These are phyloP conservation scores for Sylvia atricapilla DNA, from an alignment of 2,113 vertebrate genomes.

Conservation along the genomic window DNA sequence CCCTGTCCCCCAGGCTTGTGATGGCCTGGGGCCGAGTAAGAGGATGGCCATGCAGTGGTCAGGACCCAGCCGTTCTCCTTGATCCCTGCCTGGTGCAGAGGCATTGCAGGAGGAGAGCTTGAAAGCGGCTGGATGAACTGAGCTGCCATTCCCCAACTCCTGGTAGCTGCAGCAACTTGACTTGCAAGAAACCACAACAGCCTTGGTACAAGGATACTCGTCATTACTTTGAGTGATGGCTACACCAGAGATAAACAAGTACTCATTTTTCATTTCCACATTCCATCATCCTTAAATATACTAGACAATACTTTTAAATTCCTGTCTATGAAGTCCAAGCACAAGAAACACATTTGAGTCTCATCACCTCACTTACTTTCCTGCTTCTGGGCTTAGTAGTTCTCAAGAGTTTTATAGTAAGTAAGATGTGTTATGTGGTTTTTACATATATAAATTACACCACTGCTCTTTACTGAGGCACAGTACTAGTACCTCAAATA, in stretches of 20 bases:
- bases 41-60: background rate
- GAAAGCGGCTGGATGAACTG: background rate
- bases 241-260: background rate
- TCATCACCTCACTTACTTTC: background rate
- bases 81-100: background rate
- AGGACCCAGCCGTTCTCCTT: no score
- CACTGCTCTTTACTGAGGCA: background rate
- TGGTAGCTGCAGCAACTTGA: background rate
- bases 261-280: background rate
- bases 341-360: background rate
- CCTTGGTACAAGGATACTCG: no score
- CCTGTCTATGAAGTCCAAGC: background rate
- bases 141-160: no score
- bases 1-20: accelerated
- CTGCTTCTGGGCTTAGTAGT: background rate
- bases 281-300: background rate
- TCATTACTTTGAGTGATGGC: background rate
- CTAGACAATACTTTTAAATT: background rate
- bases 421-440: background rate
- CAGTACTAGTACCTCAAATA: background rate
- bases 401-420: background rate
- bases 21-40: accelerated
- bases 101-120: accelerated
- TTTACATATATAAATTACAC: background rate
- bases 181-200: accelerated